phyloP scores from a whole-genome alignment of 2,888 invertebrate species.

The Lasioglossum figueresi region DNA sequence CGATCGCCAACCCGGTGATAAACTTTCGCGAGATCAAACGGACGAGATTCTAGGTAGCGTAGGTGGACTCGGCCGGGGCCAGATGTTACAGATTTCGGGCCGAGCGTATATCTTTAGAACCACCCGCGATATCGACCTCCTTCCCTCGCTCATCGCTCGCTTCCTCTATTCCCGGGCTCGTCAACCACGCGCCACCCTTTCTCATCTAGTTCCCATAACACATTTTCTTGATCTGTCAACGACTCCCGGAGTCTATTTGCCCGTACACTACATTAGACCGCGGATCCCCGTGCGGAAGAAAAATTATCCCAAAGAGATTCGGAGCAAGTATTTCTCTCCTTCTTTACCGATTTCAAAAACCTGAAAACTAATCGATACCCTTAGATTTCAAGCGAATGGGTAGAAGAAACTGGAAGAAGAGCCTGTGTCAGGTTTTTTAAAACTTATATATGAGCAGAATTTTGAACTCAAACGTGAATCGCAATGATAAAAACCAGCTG shows the following conservation, averaged over 20 bases:
- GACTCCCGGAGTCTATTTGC: background rate
- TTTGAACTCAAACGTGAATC: no score
- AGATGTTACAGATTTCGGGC: constrained; percentile 47
- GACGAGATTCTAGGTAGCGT: background rate
- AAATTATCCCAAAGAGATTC: background rate
- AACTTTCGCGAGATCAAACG: constrained; percentile 24
- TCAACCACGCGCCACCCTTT: background rate
- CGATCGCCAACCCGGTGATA: background rate
- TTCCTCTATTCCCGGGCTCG: constrained; percentile 20
- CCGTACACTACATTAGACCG: no score
- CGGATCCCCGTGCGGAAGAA: accelerated
- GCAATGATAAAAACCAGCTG: no score
- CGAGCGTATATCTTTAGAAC: constrained; percentile 73
- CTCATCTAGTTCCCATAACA: background rate
- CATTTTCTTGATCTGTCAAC: background rate
- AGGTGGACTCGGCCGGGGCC: constrained; percentile 5
- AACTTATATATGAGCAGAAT: no score
- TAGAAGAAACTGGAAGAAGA: no score
- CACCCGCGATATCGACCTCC: constrained; percentile 69
- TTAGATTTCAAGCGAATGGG: no score
- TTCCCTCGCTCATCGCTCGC: constrained; percentile 30
- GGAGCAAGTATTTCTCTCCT: no score
- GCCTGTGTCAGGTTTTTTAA: no score
- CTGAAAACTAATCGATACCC: no score
- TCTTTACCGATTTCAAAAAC: no score